Conservation (phyloP, 2,113 vertebrate genomes). For the Pygoscelis antarcticus region DNA sequence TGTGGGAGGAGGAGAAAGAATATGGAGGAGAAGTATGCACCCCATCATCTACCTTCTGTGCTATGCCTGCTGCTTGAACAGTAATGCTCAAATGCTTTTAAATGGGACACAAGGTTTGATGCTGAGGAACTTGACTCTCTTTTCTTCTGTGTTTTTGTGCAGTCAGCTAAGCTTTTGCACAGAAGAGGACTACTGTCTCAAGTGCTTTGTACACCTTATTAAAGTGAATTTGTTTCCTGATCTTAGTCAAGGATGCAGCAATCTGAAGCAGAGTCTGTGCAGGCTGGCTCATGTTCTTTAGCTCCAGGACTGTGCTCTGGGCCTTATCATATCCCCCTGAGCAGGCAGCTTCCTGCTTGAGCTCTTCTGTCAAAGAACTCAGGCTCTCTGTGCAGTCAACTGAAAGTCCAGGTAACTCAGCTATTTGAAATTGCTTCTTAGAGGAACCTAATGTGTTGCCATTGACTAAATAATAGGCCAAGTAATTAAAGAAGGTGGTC, state of each 20-base stretch:
- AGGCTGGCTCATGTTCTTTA: background rate
- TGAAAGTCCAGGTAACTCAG: background rate
- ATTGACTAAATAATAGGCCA: background rate
- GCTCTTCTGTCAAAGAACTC: background rate
- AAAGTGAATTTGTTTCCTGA: background rate
- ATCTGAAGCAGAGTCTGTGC: background rate
- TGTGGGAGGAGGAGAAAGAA: background rate
- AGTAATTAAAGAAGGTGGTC: background rate
- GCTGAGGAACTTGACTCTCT: background rate
- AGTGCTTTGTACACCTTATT: background rate
- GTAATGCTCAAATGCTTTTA: background rate
- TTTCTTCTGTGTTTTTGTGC: background rate
- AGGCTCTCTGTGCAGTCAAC: background rate
- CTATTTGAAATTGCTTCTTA: background rate
- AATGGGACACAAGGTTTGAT: background rate
- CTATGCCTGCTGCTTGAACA: background rate
- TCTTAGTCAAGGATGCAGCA: background rate
- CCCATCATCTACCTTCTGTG: rapidly evolving
- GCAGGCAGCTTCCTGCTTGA: background rate
- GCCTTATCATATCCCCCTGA: background rate
- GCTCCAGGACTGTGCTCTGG: background rate
- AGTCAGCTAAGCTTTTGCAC: background rate
- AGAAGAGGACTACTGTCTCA: background rate
- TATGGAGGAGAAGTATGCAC: background rate
- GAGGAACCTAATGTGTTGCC: background rate